Evolutionary conservation across 2,797 vertebrate species (phyloP), one percentile per base, ranked within the genome.

Genomic region (Bradypus variegatus): DNA sequence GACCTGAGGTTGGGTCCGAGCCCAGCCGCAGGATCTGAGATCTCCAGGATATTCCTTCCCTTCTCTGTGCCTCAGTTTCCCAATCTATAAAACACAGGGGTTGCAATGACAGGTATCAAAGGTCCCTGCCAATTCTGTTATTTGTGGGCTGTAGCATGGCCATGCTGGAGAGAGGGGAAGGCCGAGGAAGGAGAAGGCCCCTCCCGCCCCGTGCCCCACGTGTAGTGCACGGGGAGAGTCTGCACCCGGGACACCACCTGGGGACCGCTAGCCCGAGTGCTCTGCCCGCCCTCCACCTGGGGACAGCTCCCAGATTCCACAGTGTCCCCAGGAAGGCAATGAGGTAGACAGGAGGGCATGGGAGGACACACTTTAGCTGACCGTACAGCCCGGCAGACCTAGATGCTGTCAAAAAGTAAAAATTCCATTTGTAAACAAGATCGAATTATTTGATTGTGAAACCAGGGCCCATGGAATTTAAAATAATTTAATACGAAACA

Each of bases 401-500:
- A 96, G 95, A 93, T 93, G 90, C 95, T 5, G 90, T 94, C 93
- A 96, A 90, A 95, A 94, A 95, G 94, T 95, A 96, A 96, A 94
- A 96, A 95, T 96, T 96, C 96, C 96, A 93, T 93, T 93, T 95
- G 95, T 96, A 96, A 96, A 96, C 95, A 96, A 94, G 96, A 96
- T 96, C 77, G 50, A 95, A 96, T 96, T 96, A 96, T 96, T 95
- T 90, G 95, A 95, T 96, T 96, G 95, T 96, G 96, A 96, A 96
- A 96, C 93, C 95, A 27, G 83, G 93, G 93, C 90, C 94, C 95
- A 0, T 95, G 96, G 96, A 96, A 96, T 96, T 94, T 96, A n/a
- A 96, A 95, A 94, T 95, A 90, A 96, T 96, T 95, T 94, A 95
- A 94, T 96, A 95, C 94, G 96, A 95, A 96, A 96, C 95, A 96